A percentile compares a stretch with the other conserved stretches of the same genome.
These are phyloP conservation scores for Lepidonotus clava DNA, from an alignment of 2,888 invertebrate genomes.

Conservation along the genomic window DNA sequence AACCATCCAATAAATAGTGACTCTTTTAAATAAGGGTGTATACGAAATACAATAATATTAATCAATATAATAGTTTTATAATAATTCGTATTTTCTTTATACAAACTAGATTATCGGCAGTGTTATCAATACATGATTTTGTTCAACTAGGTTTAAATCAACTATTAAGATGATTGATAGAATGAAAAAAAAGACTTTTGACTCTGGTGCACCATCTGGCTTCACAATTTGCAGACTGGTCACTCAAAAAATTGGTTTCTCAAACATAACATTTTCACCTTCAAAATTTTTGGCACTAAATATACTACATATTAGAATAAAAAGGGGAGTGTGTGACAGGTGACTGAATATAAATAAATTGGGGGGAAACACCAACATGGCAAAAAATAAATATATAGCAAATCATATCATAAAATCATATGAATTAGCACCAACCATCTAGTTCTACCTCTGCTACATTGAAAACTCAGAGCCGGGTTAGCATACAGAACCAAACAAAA, in stretches of 20 bases:
- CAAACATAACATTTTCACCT: not conserved
- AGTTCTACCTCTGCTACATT: conserved; percentile 7
- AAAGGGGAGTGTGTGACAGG: conserved; percentile 20
- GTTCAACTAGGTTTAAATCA: conserved; percentile 1
- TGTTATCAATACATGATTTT: conserved; percentile 10
- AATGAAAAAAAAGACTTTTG: conserved; percentile 9
- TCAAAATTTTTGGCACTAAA: conserved; percentile 51
- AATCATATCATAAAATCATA: conserved; percentile 20
- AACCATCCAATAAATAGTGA: conserved; percentile 37
- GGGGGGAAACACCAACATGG: conserved; percentile 35
- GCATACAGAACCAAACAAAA: not conserved
- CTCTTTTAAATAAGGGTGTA: conserved; percentile 48
- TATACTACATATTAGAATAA: conserved; percentile 16
- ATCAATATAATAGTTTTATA: conserved; percentile 47
- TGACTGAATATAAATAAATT: conserved; percentile 35
- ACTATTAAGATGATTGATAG: not conserved
- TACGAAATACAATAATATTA: conserved; percentile 51
- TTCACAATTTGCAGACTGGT: not conserved
- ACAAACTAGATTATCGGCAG: conserved; percentile 38
- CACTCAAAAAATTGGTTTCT: not conserved
- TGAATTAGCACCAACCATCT: conserved; percentile 36
- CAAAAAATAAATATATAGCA: conserved; percentile 53
- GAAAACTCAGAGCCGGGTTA: not conserved
- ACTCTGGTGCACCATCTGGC: not conserved
- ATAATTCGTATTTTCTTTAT: not conserved